phyloP scores from a whole-genome alignment of 30 jellyfish, hydroid and myxozoan species.

The Pelagia noctiluca region DNA sequence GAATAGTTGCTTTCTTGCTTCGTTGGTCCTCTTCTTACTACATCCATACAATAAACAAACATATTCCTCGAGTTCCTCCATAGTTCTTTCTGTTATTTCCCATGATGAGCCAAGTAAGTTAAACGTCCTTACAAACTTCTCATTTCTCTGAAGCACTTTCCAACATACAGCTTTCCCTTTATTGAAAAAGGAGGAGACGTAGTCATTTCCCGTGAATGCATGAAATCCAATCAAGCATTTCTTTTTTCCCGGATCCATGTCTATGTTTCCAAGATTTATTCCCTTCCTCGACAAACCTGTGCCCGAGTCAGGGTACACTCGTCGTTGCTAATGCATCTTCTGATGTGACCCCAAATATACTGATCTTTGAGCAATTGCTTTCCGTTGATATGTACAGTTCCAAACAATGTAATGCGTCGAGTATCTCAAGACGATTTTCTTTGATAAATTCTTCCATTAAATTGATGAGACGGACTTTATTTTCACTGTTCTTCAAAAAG shows the following conservation, averaged over 20 bases:
- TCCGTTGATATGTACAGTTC: neutral
- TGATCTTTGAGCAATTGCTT: too few species aligned
- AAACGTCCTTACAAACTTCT: slow-evolving; percentile 1
- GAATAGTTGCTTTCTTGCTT: neutral
- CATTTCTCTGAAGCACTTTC: neutral
- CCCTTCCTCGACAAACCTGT: neutral
- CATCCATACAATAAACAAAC: slow-evolving; percentile 24
- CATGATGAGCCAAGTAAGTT: slow-evolving; percentile 22
- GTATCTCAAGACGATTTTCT: slow-evolving; percentile 1
- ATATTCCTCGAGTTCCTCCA: slow-evolving; percentile 16
- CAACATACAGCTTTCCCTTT: neutral
- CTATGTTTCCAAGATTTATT: neutral
- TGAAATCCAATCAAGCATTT: neutral
- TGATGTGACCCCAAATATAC: too few species aligned
- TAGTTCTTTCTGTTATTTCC: slow-evolving; percentile 5
- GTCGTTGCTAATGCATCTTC: neutral
- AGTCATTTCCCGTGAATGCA: slow-evolving; percentile 24
- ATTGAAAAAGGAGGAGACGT: too few species aligned
- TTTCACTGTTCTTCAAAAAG: slow-evolving; percentile 6
- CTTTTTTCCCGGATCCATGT: neutral
- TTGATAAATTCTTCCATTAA: too few species aligned
- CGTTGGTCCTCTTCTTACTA: too few species aligned
- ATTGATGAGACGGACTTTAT: neutral
- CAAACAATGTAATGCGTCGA: neutral
- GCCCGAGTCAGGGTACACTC: slow-evolving; percentile 2